A percentile compares a stretch with the other conserved stretches of the same genome.
Conservation (phyloP, 2,888 invertebrate genomes). For the Ditylenchus weischeri region DNA sequence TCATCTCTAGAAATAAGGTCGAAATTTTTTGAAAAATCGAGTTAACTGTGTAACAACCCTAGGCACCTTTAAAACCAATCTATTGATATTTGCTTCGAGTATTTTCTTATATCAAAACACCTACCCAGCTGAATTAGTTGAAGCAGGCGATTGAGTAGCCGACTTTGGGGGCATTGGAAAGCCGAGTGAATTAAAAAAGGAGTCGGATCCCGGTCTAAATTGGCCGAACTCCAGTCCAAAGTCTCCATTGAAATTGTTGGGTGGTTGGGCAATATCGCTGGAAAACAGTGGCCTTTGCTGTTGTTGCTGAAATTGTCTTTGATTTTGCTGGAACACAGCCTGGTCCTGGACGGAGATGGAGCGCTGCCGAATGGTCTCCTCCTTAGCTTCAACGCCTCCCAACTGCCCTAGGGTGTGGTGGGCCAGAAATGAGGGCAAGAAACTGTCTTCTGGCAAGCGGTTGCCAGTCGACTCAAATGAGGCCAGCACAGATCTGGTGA, state of each 20-base stretch:
- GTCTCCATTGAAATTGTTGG: neutral
- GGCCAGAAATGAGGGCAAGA: too few relatives aligned
- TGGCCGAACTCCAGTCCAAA: neutral
- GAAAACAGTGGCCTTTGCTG: conserved; percentile 5
- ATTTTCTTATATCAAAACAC: too few relatives aligned
- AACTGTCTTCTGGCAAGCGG: too few relatives aligned
- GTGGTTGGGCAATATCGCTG: neutral
- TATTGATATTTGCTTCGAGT: too few relatives aligned
- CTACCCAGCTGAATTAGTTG: neutral
- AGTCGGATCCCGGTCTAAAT: neutral
- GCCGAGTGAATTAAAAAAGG: neutral
- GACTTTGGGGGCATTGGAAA: neutral
- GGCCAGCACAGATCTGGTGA: neutral
- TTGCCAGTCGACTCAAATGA: conserved; percentile 1
- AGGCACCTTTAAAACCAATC: too few relatives aligned
- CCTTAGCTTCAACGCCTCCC: neutral
- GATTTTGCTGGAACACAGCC: neutral
- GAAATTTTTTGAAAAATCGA: too few relatives aligned
- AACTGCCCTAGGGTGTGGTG: too few relatives aligned
- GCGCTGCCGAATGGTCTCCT: conserved; percentile 6
- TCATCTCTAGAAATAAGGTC: too few relatives aligned
- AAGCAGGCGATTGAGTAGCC: neutral
- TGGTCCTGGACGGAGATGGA: conserved; percentile 15
- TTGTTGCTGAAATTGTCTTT: neutral
- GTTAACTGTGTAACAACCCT: too few relatives aligned